Evolutionary conservation across 2,888 invertebrate species (phyloP), one percentile per base, ranked within the genome.

Genomic region (Celastrina argiolus): DNA sequence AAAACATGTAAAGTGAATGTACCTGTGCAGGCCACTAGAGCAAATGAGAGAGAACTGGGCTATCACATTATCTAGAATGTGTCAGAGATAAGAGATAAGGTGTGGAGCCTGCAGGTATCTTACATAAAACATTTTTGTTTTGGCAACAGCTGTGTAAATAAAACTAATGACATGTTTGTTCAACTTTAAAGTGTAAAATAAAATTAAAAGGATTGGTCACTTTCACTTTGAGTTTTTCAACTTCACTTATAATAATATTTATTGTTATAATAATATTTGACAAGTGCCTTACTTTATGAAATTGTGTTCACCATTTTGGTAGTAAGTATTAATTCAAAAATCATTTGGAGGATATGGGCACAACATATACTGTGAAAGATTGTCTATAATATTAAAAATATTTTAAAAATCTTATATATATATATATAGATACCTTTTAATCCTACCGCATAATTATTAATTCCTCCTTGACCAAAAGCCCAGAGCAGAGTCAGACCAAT

Each of bases 381-480:
- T n/a, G n/a, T n/a, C n/a, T n/a, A n/a, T n/a, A n/a, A n/a, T n/a
- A n/a, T n/a, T n/a, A n/a, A n/a, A n/a, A n/a, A n/a, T n/a, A n/a
- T n/a, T n/a, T n/a, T n/a, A n/a, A n/a, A n/a, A n/a, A n/a, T n/a
- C n/a, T n/a, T n/a, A n/a, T n/a, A n/a, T n/a, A n/a, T n/a, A n/a
- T n/a, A n/a, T n/a, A n/a, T n/a, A n/a, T n/a, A n/a, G n/a, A n/a
- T 86, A 94, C 94, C 93, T 91, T 93, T 94, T 61, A 96, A 84
- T 28, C 96, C 96, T 69, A 94, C 92, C 65, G 88, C 83, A 63
- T 95, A 91, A 77, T 95, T 92, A 70, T 85, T 92, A 64, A 91
- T 84, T 0, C 96, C 96, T 10, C 94, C 94, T 78, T 96, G 96
- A 0, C 95, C 95, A n/a, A 95, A 87, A 0, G 94, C 94, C 96